Evolutionary conservation across 2,797 vertebrate genomes (phyloP), one percentile per base, ranked within the genome.

Genomic region (Iguana delicatissima): DNA sequence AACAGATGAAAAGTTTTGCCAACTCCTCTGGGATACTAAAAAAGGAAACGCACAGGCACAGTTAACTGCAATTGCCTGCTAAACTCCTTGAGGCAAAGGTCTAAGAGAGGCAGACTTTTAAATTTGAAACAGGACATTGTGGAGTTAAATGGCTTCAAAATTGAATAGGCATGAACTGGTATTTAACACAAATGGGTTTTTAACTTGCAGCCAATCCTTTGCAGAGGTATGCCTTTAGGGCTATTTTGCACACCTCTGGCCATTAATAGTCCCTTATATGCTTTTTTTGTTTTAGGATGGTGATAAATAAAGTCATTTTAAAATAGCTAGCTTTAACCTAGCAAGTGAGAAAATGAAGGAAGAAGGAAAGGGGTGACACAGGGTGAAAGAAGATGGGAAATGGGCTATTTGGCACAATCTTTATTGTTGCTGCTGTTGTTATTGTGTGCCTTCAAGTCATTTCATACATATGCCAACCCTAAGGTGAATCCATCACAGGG

Each of bases 141-240:
- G 20, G n/a, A 26, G 72, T 81, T 82, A 82, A 89, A 77, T 35
- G n/a, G 29, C 72, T 84, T 67, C 73, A 84, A 89, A 29, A 29
- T 13, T 24, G 20, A 89, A 7, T 42, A 7, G 16, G 32, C 18
- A 59, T 62, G 59, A 79, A 85, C 14, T 62, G 55, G 13, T 10
- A 12, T 74, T 77, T 35, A 89, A 32, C 59, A 62, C n/a, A 22
- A 46, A 62, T 32, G 5, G 32, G 52, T 57, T 64, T 85, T 57
- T 42, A 85, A 72, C 26, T n/a, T n/a, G 6, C n/a, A 84, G 67
- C 55, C 18, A 32, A 64, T 84, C 88, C 42, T n/a, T 14, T 2
- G 57, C 55, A 84, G 72, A 55, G 32, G 42, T 62, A n/a, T 35
- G 12, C 52, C 32, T 8, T 24, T 4, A 55, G 59, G 14, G 77